These are phyloP conservation scores for Bubo blakistoni DNA, from an alignment of 2,113 vertebrate genomes.

Conservation along the genomic window DNA sequence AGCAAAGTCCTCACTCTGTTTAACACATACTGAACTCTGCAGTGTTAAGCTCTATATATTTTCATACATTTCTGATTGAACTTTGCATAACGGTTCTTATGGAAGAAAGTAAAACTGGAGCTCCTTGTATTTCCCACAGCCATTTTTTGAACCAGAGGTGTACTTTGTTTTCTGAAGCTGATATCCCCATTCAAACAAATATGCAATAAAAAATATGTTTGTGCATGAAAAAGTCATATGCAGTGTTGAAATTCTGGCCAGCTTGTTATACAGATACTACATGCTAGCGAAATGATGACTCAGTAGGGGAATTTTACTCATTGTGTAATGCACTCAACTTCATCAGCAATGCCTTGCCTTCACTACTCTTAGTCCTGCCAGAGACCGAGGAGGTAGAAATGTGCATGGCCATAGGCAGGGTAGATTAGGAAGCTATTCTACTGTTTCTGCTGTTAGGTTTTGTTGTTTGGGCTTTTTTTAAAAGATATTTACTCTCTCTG, in stretches of 20 bases:
- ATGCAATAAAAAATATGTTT: constrained; percentile 38
- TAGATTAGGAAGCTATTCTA: background rate
- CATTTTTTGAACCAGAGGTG: background rate
- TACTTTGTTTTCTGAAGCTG: constrained; percentile 45
- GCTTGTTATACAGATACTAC: constrained; percentile 18
- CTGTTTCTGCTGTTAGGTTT: background rate
- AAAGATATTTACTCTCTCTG: background rate
- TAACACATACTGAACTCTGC: background rate
- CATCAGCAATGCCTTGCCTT: background rate
- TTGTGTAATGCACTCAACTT: background rate
- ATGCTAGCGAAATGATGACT: constrained; percentile 12
- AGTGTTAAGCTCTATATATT: background rate
- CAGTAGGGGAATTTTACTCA: background rate
- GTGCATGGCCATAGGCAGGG: background rate
- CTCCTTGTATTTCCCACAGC: background rate
- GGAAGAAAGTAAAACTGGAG: background rate
- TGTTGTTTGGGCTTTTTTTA: background rate
- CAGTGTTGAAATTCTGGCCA: constrained; percentile 37
- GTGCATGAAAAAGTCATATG: constrained; percentile 59
- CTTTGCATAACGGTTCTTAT: background rate
- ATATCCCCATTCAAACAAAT: constrained; percentile 32
- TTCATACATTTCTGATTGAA: background rate
- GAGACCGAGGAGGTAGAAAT: background rate
- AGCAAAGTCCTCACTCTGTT: constrained; percentile 19
- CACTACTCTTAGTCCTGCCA: background rate